Conservation (phyloP, 2,113 vertebrate species). For the Onychostruthus taczanowskii region DNA sequence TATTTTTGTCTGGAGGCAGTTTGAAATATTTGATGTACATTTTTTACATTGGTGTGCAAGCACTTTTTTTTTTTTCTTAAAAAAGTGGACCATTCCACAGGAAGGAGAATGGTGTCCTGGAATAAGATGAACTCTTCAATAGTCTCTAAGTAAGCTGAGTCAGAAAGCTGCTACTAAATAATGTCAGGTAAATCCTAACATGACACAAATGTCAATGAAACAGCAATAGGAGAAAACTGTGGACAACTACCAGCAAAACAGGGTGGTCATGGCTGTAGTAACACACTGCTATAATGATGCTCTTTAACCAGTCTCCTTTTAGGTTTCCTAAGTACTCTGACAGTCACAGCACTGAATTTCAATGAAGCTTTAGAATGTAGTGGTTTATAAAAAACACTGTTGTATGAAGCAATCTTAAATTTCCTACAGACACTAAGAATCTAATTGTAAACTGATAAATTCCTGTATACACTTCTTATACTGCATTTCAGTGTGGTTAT, state of each 20-base stretch:
- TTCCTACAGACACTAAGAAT: slow-evolving; percentile 72
- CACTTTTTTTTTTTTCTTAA: not conserved
- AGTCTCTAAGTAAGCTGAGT: not conserved
- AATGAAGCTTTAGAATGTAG: slow-evolving; percentile 26
- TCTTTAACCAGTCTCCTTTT: slow-evolving; percentile 23
- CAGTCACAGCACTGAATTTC: slow-evolving; percentile 16
- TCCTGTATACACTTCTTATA: slow-evolving; percentile 96
- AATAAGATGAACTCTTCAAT: not conserved
- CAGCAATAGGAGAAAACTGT: slow-evolving; percentile 33
- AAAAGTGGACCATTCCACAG: not conserved
- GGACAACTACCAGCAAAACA: slow-evolving; percentile 46
- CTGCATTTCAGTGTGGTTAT: slow-evolving; percentile 95
- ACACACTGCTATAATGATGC: not conserved
- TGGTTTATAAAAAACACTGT: slow-evolving; percentile 50
- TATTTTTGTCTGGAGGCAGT: not conserved
- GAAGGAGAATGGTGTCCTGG: slow-evolving; percentile 4
- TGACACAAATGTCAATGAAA: not conserved
- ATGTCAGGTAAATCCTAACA: slow-evolving; percentile 1
- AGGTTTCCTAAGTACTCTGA: not conserved
- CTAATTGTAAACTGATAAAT: slow-evolving; percentile 93
- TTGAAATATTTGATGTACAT: not conserved
- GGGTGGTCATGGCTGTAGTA: slow-evolving; percentile 10
- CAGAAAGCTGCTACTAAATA: not conserved
- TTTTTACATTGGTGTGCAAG: not conserved
- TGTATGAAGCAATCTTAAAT: not conserved